Base-by-base conservation (phyloP, 2,888 invertebrate species). In the Listrodromus nycthemerus region DNA sequence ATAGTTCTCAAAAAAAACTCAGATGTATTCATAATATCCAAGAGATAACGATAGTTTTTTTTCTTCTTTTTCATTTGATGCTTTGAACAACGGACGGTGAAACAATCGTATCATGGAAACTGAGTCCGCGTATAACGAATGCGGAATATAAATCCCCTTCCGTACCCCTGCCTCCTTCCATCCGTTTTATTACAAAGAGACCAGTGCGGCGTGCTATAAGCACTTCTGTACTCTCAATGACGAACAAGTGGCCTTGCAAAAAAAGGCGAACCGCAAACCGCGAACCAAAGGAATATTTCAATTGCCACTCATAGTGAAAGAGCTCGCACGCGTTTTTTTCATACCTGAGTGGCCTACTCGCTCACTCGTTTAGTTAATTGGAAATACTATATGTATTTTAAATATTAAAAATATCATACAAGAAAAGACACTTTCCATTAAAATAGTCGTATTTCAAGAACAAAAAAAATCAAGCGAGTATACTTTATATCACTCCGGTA, bases 101-200 rank as follows among this genome's bases (percentile, higher is more conserved):
- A 61, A 61, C 27, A 61, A 61, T 30, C 30, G 61, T 61, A 30
- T 61, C 61, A 30, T 30, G 30, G 30, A 61, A 24, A 61, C 27
- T 27, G 27, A n/a, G 27, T 30, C 27, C 61, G n/a, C 19, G 61
- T 61, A 61, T 61, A 61, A 61, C 61, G 61, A 61, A 61, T 61
- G 61, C 61, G 27, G 61, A 61, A 61, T 61, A 61, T 61, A 61
- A 61, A 61, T 61, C 61, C 27, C 61, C 27, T 61, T 61, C 61
- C 61, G 61, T 16, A 61, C n/a, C 27, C 27, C 61, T 45, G 61
- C 61, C 27, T 55, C 27, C n/a, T 61, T 61, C 61, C 30, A 61
- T 27, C 61, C 30, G 16, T 61, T 61, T 61, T 61, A 61, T 61
- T 61, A 61, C 61, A 61, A 61, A 61, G 61, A 61, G 61, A 27